These are phyloP conservation scores for Linnaemya tessellans DNA, from an alignment of 2,888 invertebrate species.

Conservation along the genomic window DNA sequence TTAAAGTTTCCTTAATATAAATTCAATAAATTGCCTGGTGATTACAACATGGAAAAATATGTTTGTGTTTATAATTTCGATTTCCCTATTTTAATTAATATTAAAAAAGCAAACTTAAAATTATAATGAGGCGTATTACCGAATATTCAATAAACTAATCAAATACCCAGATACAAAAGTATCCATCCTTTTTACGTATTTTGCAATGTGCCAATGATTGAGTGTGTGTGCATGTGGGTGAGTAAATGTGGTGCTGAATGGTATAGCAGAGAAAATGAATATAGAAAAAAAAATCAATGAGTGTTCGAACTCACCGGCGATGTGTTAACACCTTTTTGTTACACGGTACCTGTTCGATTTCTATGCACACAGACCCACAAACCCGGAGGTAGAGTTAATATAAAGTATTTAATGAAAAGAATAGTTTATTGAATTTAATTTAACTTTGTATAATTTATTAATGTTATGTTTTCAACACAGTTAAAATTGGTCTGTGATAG, in stretches of 20 bases:
- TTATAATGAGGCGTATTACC: constrained; percentile 52
- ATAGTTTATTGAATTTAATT: too few species aligned
- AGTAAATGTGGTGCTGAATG: neutral
- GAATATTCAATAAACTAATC: constrained; percentile 35
- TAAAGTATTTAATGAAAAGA: too few species aligned
- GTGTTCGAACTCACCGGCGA: too few species aligned
- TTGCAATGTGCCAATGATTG: constrained; percentile 26
- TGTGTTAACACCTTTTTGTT: too few species aligned
- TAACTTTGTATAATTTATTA: too few species aligned
- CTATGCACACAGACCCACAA: too few species aligned
- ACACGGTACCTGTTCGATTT: too few species aligned
- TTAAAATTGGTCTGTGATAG: too few species aligned
- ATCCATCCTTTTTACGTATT: constrained; percentile 32
- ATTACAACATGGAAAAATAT: neutral
- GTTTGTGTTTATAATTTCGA: neutral
- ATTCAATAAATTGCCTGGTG: neutral
- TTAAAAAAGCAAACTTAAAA: neutral
- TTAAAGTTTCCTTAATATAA: neutral
- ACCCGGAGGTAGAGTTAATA: too few species aligned
- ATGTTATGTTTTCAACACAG: too few species aligned
- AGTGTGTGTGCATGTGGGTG: neutral
- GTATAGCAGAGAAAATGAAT: constrained; percentile 1
- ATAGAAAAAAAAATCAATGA: too few species aligned
- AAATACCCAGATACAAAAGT: constrained; percentile 11
- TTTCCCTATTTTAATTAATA: neutral